Percentiles rank a stretch among this genome's conserved stretches.
Conservation (phyloP, 1,140 invertebrate species). For the Ceratoteleas bidentatus region DNA sequence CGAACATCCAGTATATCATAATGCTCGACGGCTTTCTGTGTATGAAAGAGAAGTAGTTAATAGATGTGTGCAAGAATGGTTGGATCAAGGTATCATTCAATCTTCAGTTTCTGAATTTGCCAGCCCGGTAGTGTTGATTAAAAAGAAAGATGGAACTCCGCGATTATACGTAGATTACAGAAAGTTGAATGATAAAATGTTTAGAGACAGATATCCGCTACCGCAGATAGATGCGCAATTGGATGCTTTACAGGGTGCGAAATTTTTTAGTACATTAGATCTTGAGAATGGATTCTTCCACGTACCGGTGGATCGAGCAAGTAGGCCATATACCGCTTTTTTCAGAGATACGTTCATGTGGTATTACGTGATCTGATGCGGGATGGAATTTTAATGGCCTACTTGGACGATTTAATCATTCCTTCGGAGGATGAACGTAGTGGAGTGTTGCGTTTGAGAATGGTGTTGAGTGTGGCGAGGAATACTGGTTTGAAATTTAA, state of each 20-base stretch:
- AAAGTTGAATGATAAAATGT: slow-evolving; percentile 75
- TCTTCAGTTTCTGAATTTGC: slow-evolving; percentile 8
- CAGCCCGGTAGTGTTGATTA: slow-evolving; percentile 9
- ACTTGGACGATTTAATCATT: slow-evolving; percentile 6
- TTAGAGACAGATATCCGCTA: slow-evolving; percentile 79
- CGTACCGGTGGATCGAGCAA: too few species aligned
- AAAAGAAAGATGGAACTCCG: slow-evolving; percentile 10
- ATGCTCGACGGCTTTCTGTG: slow-evolving; percentile 8
- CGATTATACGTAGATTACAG: slow-evolving; percentile 48
- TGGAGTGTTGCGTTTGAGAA: not conserved
- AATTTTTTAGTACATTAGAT: too few species aligned
- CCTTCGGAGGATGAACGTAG: not conserved
- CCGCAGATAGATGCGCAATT: slow-evolving; percentile 76
- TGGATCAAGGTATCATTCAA: slow-evolving; percentile 3
- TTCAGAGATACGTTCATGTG: too few species aligned
- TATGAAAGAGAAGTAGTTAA: slow-evolving; percentile 9
- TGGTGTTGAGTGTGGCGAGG: not conserved
- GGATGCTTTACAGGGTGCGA: too few species aligned
- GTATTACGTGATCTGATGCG: not conserved
- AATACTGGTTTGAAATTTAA: slow-evolving; percentile 23
- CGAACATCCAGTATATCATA: slow-evolving; percentile 9
- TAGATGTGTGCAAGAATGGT: slow-evolving; percentile 1
- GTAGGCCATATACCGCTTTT: too few species aligned
- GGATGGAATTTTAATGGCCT: not conserved
- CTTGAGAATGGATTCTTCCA: too few species aligned